These are phyloP conservation scores for Alfaro cultratus DNA, from an alignment of 2,797 vertebrate genomes.

Conservation along the genomic window DNA sequence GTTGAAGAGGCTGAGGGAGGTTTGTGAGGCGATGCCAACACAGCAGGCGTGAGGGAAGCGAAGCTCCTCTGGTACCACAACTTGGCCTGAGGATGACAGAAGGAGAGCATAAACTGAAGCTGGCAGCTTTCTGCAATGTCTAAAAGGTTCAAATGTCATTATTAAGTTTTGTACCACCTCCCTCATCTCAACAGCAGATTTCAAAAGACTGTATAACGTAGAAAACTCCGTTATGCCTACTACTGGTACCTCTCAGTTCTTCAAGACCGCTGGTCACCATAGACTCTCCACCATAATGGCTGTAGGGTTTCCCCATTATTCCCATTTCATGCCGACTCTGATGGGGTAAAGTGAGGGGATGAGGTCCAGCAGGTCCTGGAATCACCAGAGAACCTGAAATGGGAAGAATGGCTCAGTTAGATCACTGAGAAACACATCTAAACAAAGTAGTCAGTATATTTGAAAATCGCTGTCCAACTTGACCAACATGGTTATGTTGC, in stretches of 20 bases:
- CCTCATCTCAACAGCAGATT: neutral
- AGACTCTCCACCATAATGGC: conserved; percentile 66
- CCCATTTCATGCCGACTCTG: conserved; percentile 72
- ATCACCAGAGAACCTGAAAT: conserved; percentile 62
- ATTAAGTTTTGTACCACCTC: neutral
- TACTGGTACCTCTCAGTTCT: conserved; percentile 80
- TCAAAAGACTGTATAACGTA: neutral
- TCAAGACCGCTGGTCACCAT: conserved; percentile 76
- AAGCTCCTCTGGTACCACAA: conserved; percentile 91
- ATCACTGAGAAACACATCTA: conserved; percentile 61
- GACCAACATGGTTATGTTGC: too few species aligned
- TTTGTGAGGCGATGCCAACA: conserved; percentile 94
- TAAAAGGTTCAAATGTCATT: neutral
- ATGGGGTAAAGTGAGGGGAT: conserved; percentile 66
- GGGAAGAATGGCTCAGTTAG: conserved; percentile 66
- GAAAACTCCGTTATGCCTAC: neutral
- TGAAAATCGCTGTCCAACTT: neutral
- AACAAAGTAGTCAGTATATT: neutral
- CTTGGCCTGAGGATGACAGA: conserved; percentile 75
- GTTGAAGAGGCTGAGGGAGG: conserved; percentile 89
- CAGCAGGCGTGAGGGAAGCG: conserved; percentile 92
- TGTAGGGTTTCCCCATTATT: conserved; percentile 74
- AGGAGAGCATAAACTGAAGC: neutral
- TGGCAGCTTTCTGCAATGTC: neutral
- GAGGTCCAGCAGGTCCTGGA: conserved; percentile 62